These are phyloP conservation scores for Andrena chrysosceles DNA, from an alignment of 2,888 invertebrate species.

Conservation along the genomic window DNA sequence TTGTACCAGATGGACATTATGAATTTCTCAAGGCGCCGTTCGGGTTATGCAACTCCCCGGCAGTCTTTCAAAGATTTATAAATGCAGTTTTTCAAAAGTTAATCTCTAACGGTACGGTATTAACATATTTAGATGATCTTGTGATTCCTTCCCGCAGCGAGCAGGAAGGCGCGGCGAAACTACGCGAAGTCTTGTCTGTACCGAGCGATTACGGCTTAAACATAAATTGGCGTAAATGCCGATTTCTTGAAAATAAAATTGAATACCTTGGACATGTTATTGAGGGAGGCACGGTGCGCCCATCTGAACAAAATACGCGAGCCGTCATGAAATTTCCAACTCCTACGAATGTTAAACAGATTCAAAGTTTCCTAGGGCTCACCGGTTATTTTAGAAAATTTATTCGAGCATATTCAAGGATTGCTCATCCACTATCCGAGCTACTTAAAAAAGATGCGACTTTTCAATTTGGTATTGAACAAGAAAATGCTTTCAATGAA, in stretches of 20 bases:
- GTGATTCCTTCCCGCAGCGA: neutral
- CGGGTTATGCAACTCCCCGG: neutral
- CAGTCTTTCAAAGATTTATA: neutral
- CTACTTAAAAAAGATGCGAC: neutral
- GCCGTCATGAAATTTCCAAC: neutral
- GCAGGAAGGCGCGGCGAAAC: neutral
- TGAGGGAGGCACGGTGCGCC: no score
- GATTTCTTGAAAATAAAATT: no score
- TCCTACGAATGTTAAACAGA: neutral
- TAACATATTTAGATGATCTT: neutral
- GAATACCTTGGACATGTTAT: no score
- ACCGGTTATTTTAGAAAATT: constrained; percentile 5
- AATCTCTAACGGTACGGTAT: neutral
- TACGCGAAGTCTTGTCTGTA: no score
- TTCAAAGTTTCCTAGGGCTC: neutral
- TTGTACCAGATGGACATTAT: neutral
- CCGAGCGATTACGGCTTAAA: neutral
- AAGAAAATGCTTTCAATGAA: neutral
- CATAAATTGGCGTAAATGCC: no score
- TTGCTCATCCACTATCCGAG: neutral
- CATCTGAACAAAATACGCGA: neutral
- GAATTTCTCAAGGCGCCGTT: neutral
- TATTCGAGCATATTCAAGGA: neutral
- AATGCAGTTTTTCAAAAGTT: neutral
- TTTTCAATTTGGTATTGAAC: neutral